These are phyloP conservation scores for Epistrophella euchroma DNA, from an alignment of 2,888 invertebrate species.

Conservation along the genomic window DNA sequence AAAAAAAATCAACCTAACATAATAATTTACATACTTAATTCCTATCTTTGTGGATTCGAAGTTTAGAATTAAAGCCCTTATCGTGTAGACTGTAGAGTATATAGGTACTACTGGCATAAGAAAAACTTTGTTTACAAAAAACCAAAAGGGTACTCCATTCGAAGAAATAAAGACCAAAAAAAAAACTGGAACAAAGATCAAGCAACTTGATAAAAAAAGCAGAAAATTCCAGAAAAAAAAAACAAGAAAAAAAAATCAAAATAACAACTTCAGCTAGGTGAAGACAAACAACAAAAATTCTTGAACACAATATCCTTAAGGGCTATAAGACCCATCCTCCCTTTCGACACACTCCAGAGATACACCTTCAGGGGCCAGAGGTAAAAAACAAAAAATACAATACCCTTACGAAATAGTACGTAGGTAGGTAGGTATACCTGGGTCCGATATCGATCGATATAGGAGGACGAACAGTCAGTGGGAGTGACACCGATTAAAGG, in stretches of 20 bases:
- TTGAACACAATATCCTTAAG: conserved; percentile 58
- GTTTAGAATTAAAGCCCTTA: conserved; percentile 28
- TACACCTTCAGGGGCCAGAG: conserved; percentile 7
- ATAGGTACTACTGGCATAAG: neutral
- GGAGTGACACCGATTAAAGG: conserved; percentile 7
- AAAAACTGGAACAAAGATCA: conserved; percentile 48
- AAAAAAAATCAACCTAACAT: conserved; percentile 39
- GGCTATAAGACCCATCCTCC: conserved; percentile 2
- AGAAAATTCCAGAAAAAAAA: neutral
- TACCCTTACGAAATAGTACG: conserved; percentile 14
- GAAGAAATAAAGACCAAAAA: conserved; percentile 47
- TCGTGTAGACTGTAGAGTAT: neutral
- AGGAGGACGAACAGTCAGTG: neutral
- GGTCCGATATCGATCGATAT: conserved; percentile 25
- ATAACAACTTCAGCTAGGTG: conserved; percentile 59
- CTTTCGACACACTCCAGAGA: conserved; percentile 3
- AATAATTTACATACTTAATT: conserved; percentile 72
- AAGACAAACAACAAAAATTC: conserved; percentile 63
- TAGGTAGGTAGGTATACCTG: too few species aligned
- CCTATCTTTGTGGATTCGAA: conserved; percentile 41
- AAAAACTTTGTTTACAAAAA: conserved; percentile 49
- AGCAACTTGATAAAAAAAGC: conserved; percentile 23
- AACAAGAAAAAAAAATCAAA: neutral
- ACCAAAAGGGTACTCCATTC: conserved; percentile 53
- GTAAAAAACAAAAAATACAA: conserved; percentile 14